Evolutionary conservation across 2,888 invertebrate genomes (phyloP), one percentile per base, ranked within the genome.

Genomic region (Caenorhabditis sp.): DNA sequence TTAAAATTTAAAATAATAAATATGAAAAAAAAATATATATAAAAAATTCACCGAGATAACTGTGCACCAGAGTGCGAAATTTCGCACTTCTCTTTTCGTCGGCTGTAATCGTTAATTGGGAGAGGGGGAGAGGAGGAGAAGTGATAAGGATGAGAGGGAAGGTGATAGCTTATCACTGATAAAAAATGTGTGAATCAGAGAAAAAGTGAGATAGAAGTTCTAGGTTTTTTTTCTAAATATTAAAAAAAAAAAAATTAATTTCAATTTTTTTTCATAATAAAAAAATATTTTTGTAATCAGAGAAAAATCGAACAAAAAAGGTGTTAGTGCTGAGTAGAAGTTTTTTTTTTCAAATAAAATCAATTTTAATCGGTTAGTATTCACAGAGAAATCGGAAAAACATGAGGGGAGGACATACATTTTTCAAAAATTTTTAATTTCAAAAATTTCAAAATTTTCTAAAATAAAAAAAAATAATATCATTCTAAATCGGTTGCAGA

Each of bases 51-150:
- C 98, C 98, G 96, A 98, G 96, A 93, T 97, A 97, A 94, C 97
- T 97, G 94, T 97, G 96, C 94, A 98, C 98, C 94, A 98, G 95
- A 94, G 97, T 97, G 94, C 98, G 95, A 96, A 98, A 98, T 95
- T 97, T 97, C 68, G 82, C 79, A 65, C 82, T 77, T 68, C 82
- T 72, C 61, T 79, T 82, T 82, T 74, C 74, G 77, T 80, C 80
- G 53, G 80, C 80, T 80, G 83, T 37, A 83, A 83, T 76, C 55
- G 65, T 76, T 61, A 69, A 62, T 74, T 74, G 65, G 56, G 65
- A 64, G 28, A 60, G 20, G 26, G 44, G 35, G 32, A 55, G 37
- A 28, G 56, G 64, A 26, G 32, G 35, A 35, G 56, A 32, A 24
- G 13, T 13, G 32, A 40, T 40, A 13, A 13, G 40, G 40, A 13